Evolutionary conservation across 2,113 vertebrate genomes (phyloP), one percentile per base, ranked within the genome.

Genomic region (Pheucticus melanocephalus): DNA sequence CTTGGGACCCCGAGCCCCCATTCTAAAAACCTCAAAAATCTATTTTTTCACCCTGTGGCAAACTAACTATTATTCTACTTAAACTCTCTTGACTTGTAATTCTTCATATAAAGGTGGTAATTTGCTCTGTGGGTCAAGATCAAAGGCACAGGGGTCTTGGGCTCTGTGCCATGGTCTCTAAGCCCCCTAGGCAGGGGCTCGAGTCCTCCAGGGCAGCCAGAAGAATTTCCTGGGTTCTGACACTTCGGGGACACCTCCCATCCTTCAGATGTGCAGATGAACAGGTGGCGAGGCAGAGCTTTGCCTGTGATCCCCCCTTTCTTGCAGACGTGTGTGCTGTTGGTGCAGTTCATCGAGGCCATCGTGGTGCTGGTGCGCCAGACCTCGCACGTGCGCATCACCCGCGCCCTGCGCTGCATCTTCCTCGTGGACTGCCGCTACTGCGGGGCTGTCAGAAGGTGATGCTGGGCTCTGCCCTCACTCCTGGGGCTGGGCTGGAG

Each of bases 351-450:
- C 83, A 84, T 99, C 12, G 99, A 99, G 97, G 99, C 99, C 80
- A 99, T 99, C 5, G 99, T 99, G 97, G 99, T 99, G 96, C 82
- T 99, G 94, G 98, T 99, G 63, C 98, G 99, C 66, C 99, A 99
- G 95, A 99, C 98, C 2, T 99, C 99, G 2, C 99, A 99, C 5
- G 88, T 99, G 91, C 98, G 99, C 53, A 98, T 99, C 70, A 99
- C 99, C 3, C 98, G 99, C 92, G 99, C 99, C 5, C 98, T 99
- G 83, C 98, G 99, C 79, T 99, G 99, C 44, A 99, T 99, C 85
- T 99, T 99, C 97, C 94, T 99, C 90, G 99, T 99, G 92, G 99
- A 99, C 97, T 99, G 99, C 85, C 98, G 99, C 92, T 99, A 99
- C 98, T 99, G 99, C 8, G 99, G 99, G 3, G 99, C 98, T 3